These are phyloP conservation scores for Siniperca knerii DNA, from an alignment of 2,113 vertebrate genomes.

Conservation along the genomic window DNA sequence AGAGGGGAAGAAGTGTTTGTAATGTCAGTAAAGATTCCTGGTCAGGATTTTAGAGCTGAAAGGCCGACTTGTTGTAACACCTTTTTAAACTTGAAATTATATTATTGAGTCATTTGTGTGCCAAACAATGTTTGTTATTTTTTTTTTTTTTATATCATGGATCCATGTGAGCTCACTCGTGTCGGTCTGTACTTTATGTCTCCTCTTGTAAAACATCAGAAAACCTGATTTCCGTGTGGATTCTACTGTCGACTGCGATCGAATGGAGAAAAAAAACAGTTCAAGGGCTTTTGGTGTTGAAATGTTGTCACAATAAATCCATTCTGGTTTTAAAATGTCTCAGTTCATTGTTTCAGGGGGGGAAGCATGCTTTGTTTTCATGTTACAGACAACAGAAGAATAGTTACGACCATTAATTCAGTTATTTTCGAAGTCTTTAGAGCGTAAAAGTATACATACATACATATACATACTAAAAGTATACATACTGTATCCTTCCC, in stretches of 20 bases:
- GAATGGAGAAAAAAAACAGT: constrained; percentile 1
- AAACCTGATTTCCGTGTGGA: constrained; percentile 10
- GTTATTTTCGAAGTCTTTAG: background rate
- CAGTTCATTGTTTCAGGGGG: background rate
- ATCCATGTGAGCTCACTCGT: background rate
- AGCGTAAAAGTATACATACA: background rate
- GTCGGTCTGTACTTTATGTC: constrained; percentile 26
- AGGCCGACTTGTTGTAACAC: background rate
- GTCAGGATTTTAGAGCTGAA: background rate
- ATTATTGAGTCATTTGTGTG: constrained; percentile 25
- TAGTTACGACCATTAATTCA: background rate
- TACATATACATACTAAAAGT: too few species aligned
- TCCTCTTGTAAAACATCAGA: background rate
- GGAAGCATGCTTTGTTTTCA: background rate
- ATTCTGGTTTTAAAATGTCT: constrained; percentile 40
- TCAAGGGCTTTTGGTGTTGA: constrained; percentile 60
- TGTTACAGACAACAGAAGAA: background rate
- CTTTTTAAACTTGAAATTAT: constrained; percentile 33
- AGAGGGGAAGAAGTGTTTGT: background rate
- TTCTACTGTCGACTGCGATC: constrained; percentile 15
- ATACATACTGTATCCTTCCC: too few species aligned
- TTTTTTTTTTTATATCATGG: background rate
- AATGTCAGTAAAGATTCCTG: background rate
- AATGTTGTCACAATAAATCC: constrained; percentile 64
- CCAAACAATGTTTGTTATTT: constrained; percentile 47